Evolutionary conservation across 2,797 vertebrate species (phyloP).

Genomic region (Sandelia bainsii): DNA sequence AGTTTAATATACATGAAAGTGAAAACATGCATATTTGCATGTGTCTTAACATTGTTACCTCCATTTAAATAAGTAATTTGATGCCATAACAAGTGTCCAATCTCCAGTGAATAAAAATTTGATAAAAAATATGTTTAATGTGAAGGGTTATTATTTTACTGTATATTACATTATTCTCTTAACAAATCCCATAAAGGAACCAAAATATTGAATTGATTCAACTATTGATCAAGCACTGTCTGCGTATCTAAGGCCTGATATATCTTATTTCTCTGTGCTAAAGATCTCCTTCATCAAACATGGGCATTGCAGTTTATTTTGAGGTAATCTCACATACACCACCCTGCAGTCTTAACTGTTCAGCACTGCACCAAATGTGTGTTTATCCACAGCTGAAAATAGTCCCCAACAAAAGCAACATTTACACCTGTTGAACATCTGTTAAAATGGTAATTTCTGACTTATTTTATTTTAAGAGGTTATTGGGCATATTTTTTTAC

Average conservation of each 20-base stretch:
- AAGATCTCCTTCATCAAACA: background rate
- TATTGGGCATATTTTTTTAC: no score
- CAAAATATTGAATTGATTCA: background rate
- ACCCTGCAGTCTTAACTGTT: background rate
- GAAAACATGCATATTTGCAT: conserved; percentile 18
- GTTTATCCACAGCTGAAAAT: background rate
- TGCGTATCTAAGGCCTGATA: background rate
- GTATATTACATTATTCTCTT: background rate
- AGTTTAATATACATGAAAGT: conserved; percentile 42
- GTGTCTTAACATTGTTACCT: background rate
- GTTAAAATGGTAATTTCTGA: background rate
- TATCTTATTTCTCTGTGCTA: background rate
- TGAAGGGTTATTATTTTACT: no score
- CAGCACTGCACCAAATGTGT: background rate
- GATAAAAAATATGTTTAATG: background rate
- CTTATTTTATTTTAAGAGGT: background rate
- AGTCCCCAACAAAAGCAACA: background rate
- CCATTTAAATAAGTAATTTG: background rate
- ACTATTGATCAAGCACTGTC: background rate
- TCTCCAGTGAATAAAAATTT: background rate
- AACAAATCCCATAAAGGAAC: background rate
- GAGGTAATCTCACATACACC: background rate
- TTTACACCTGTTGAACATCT: background rate
- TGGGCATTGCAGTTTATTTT: background rate
- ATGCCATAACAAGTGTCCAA: background rate